Evolutionary conservation across 2,888 invertebrate genomes (phyloP).

Genomic region (Microdon myrmicae): DNA sequence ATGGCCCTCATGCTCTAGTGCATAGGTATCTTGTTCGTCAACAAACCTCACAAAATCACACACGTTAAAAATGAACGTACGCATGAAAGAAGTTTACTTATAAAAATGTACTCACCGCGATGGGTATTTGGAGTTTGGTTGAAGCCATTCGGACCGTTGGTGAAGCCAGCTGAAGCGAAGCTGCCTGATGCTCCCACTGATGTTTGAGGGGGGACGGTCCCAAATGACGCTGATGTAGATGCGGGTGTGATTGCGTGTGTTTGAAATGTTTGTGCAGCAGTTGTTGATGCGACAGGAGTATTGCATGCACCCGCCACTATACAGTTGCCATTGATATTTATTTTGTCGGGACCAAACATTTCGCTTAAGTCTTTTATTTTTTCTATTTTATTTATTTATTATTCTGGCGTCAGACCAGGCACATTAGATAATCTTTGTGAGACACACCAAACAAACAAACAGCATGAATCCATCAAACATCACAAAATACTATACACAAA

Average conservation of each 20-base stretch:
- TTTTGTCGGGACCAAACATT: slow-evolving; percentile 49
- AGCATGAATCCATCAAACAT: too few relatives aligned
- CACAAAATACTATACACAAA: too few relatives aligned
- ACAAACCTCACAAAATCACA: too few relatives aligned
- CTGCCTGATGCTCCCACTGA: slow-evolving; percentile 32
- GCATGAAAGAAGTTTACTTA: too few relatives aligned
- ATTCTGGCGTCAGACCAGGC: neutral
- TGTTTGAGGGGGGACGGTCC: slow-evolving; percentile 12
- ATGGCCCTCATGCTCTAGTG: too few relatives aligned
- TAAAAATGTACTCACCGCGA: slow-evolving; percentile 51
- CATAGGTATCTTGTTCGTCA: too few relatives aligned
- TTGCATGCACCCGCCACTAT: slow-evolving; percentile 9
- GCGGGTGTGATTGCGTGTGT: slow-evolving; percentile 18
- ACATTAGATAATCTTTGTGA: too few relatives aligned
- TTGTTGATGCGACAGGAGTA: slow-evolving; percentile 19
- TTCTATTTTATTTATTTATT: neutral
- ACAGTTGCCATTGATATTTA: slow-evolving; percentile 33
- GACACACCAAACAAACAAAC: too few relatives aligned
- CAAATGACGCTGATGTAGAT: slow-evolving; percentile 20
- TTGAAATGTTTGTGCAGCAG: slow-evolving; percentile 13
- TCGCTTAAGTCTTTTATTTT: slow-evolving; percentile 7
- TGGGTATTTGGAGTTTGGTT: slow-evolving; percentile 50
- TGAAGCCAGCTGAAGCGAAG: slow-evolving; percentile 46
- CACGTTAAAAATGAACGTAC: too few relatives aligned
- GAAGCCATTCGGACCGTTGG: slow-evolving; percentile 43